Base-by-base conservation (phyloP, 2,888 invertebrate genomes). In the Eristalinus sepulchralis region DNA sequence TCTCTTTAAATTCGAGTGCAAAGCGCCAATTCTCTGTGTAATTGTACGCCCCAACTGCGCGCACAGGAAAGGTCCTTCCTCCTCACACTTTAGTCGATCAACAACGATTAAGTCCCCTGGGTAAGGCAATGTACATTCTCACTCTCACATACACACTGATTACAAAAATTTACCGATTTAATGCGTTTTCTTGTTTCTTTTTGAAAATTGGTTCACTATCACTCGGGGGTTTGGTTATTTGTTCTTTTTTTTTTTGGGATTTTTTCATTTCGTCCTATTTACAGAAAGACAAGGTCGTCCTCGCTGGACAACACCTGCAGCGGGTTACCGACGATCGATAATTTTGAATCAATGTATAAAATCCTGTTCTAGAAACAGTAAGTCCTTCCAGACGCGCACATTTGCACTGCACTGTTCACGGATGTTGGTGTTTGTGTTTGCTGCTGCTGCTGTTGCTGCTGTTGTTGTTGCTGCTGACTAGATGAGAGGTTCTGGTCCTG, bases 351-450 rank as follows among this genome's bases (percentile, higher is more conserved):
- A 76, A 88, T 88, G 84, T 88, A 88, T 88, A 88, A 87, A 86
- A 89, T 87, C 89, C 89, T 89, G 88, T 90, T 90, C 91, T 92
- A 92, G 91, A 92, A 92, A 89, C 92, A 92, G 88, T 92, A 91
- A 83, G 91, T 91, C 64, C 91, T 90, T 57, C 90, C 91, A 57
- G 90, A 89, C 63, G 89, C 88, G 68, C 90, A 90, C 89, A 90
- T 89, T 84, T 89, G 90, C 83, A 89, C 89, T 75, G 88, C 88
- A 84, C 88, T 88, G 78, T 81, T 88, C 68, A 80, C 83, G 24
- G 83, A 71, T 67, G 90, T 84, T 77, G 88, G 77, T 59, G 77
- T 68, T 59, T 76, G 70, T 57, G 68, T 63, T 20, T 73, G 73
- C 53, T 67, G 81, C 17, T 82, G 84, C 9, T 78, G 86, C 24